Evolutionary conservation across 2,888 invertebrate genomes (phyloP).

Genomic region (Chymomyza caudatula): DNA sequence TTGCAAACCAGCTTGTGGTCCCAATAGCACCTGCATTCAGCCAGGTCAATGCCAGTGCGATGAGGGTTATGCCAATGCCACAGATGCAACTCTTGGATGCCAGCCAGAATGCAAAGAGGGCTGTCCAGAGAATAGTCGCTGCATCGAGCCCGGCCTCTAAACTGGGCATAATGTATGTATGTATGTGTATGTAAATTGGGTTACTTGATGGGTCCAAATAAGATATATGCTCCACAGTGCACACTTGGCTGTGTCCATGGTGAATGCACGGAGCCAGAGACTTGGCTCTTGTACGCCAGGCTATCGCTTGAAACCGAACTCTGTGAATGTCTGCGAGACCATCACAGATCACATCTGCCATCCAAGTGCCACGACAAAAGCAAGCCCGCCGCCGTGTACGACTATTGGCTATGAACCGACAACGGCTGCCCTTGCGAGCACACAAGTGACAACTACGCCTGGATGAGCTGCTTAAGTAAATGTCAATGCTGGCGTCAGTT

Average conservation of each 20-base stretch:
- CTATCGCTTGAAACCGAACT: conserved; percentile 37
- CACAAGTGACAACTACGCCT: not conserved
- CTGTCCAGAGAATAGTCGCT: conserved; percentile 43
- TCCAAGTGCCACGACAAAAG: not conserved
- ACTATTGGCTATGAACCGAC: too few relatives aligned
- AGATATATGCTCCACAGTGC: conserved; percentile 69
- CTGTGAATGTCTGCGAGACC: conserved; percentile 64
- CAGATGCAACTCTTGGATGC: conserved; percentile 6
- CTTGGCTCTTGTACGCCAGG: conserved; percentile 60
- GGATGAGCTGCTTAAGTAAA: conserved; percentile 25
- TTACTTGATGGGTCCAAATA: conserved; percentile 70
- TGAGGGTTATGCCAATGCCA: conserved; percentile 27
- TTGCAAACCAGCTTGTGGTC: conserved; percentile 61
- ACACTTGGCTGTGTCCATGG: conserved; percentile 63
- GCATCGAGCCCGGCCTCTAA: conserved; percentile 26
- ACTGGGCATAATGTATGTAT: conserved; percentile 12
- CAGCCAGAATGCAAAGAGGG: conserved; percentile 32
- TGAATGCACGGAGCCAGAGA: conserved; percentile 78
- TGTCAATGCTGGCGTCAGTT: conserved; percentile 52
- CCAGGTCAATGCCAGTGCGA: conserved; percentile 47
- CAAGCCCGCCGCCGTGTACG: too few relatives aligned
- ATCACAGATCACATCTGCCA: conserved; percentile 11
- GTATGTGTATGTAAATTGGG: conserved; percentile 65
- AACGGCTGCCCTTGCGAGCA: not conserved
- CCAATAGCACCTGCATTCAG: conserved; percentile 11